Evolutionary conservation across 1,140 invertebrate species (phyloP).

Genomic region (Brachionus koreanus): DNA sequence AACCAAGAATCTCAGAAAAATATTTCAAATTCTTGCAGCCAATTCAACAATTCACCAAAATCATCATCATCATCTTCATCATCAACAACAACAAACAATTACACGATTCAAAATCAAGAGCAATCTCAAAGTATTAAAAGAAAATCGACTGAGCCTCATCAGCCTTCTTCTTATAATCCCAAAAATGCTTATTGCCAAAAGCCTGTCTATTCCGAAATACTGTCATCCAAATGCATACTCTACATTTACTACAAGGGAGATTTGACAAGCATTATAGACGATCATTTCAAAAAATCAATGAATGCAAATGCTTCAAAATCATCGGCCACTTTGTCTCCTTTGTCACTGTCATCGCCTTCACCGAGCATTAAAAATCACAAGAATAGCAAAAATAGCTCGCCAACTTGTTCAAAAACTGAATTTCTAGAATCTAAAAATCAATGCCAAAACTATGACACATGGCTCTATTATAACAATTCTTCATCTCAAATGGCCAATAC

Average conservation of each 20-base stretch:
- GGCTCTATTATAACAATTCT: background rate
- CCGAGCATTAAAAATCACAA: constrained; percentile 5
- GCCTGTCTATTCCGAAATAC: constrained; percentile 35
- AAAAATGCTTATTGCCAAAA: constrained; percentile 14
- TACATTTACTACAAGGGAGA: constrained; percentile 42
- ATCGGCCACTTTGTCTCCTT: constrained; percentile 12
- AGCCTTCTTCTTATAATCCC: constrained; percentile 2
- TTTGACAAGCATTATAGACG: constrained; percentile 30
- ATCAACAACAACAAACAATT: background rate
- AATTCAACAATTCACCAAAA: background rate
- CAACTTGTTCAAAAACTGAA: background rate
- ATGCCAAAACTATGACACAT: background rate
- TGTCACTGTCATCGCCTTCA: constrained; percentile 24
- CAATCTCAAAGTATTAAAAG: constrained; percentile 29
- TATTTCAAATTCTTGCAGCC: constrained; percentile 28
- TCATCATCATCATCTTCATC: background rate
- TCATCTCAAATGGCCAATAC: background rate
- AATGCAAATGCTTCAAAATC: background rate
- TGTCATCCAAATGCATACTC: constrained; percentile 35
- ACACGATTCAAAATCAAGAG: constrained; percentile 24
- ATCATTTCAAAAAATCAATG: constrained; percentile 42
- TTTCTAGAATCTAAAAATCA: background rate
- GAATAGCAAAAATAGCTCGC: background rate
- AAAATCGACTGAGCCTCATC: constrained; percentile 21
- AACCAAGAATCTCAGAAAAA: constrained; percentile 37